Base-by-base conservation (phyloP, 2,888 invertebrate genomes). In the Cheilosia vulpina region DNA sequence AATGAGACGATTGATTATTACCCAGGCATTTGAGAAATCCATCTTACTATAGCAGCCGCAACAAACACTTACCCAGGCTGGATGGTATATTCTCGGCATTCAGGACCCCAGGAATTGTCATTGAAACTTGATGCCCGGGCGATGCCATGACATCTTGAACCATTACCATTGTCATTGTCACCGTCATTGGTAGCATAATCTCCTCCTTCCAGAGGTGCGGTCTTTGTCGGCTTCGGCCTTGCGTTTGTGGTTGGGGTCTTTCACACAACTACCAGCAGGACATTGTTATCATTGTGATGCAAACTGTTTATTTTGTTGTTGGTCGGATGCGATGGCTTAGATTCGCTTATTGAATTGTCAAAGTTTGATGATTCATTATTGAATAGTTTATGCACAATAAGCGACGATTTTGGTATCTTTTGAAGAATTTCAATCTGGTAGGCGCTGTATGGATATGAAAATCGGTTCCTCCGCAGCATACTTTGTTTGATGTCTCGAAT, bases 1-100 rank as follows among this genome's bases (percentile, higher is more conserved):
- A 55, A 31, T 17, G 11, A 55, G 11, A 3, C 17, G 34, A 31
- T 31, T 55, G 55, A 31, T 7, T 55, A 55, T 27, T 19, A 7
- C n/a, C 17, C 21, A 21, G 19, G 13, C 13, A 24, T 52, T 52
- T 24, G 11, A 24, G 24, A 1, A 19, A 17, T 9, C 7, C 4
- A 1, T 31, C 9, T 15, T 24, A 24, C 41, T 27, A 17, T 7
- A 41, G 17, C 9, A 13, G 17, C 17, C 5, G 17, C 24, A 47
- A 24, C 55, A 53, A 57, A 41, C 84, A 91, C 91, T 92, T 89
- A 91, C 91, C 92, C 90, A 78, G 90, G 89, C 41, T 88, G 88
- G 15, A 89, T 88, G 11, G 87, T 82, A 82, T 80, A 82, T 80
- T 82, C 66, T 80, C 87, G 27, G 87, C 63, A 55, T 88, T 88